Evolutionary conservation across 2,113 vertebrate genomes (phyloP).

Genomic region (Turnix velox): DNA sequence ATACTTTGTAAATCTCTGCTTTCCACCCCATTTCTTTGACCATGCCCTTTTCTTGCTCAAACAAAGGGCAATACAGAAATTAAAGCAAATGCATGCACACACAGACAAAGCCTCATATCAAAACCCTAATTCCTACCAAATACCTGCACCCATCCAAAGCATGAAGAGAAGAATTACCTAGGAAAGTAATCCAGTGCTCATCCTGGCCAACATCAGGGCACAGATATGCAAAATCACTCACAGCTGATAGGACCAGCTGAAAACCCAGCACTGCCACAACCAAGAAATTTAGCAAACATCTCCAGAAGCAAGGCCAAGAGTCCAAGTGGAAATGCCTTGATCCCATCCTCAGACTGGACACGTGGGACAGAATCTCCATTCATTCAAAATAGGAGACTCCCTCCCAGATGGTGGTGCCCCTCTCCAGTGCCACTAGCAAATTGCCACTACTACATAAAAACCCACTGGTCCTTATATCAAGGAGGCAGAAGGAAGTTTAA

Average conservation of each 20-base stretch:
- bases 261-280: neutral
- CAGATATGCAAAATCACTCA: neutral
- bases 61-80: neutral
- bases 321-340: neutral
- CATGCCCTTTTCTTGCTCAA: neutral
- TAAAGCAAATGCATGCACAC: neutral
- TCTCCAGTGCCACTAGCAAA: neutral
- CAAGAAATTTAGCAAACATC: neutral
- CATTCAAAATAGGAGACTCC: neutral
- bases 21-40: neutral
- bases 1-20: neutral
- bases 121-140: neutral
- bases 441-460: neutral
- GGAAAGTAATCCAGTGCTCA: neutral
- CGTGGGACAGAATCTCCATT: neutral
- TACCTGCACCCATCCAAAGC: neutral
- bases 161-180: neutral
- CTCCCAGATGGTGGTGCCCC: neutral
- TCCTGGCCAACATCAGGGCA: neutral
- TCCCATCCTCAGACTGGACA: neutral
- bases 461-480: neutral
- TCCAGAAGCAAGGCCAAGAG: neutral
- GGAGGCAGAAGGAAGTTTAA: neutral
- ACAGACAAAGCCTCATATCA: neutral
- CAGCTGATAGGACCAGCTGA: neutral